These are phyloP conservation scores for Parambassis ranga DNA, from an alignment of 2,797 vertebrate genomes.

Conservation along the genomic window DNA sequence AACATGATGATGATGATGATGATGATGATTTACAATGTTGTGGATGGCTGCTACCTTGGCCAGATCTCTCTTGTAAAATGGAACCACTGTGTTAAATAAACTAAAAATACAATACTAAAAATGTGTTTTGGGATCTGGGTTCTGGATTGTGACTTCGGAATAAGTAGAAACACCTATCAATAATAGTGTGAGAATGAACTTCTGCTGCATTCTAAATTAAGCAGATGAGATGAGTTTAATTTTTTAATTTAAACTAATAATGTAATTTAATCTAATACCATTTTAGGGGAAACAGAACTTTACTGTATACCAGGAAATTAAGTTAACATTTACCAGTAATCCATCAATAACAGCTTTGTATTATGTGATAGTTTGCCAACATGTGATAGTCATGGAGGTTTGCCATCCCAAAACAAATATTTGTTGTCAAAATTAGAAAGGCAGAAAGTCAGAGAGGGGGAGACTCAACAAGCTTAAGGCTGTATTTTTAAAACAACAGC, in stretches of 20 bases:
- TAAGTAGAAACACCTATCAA: not conserved
- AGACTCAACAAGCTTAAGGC: not conserved
- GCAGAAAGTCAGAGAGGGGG: not conserved
- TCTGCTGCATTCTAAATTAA: conserved; percentile 34
- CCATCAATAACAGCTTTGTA: conserved; percentile 19
- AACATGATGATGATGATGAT: too few relatives aligned
- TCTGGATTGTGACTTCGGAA: not conserved
- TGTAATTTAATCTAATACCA: conserved; percentile 22
- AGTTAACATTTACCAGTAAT: conserved; percentile 39
- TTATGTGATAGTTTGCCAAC: conserved; percentile 27
- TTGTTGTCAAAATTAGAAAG: conserved; percentile 22
- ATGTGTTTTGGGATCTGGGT: too few relatives aligned
- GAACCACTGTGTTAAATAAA: too few relatives aligned
- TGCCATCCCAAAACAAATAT: conserved; percentile 4
- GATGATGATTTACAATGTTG: too few relatives aligned
- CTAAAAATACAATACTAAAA: too few relatives aligned
- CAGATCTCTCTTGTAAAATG: too few relatives aligned
- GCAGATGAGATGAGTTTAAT: conserved; percentile 47
- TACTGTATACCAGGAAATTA: conserved; percentile 46
- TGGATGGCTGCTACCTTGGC: too few relatives aligned
- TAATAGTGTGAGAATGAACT: not conserved
- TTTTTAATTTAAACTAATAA: conserved; percentile 27
- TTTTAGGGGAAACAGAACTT: conserved; percentile 12
- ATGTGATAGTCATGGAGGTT: conserved; percentile 29
- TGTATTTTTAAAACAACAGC: not conserved